These are phyloP conservation scores for Lates japonicus DNA, from an alignment of 2,797 vertebrate species.

Conservation along the genomic window DNA sequence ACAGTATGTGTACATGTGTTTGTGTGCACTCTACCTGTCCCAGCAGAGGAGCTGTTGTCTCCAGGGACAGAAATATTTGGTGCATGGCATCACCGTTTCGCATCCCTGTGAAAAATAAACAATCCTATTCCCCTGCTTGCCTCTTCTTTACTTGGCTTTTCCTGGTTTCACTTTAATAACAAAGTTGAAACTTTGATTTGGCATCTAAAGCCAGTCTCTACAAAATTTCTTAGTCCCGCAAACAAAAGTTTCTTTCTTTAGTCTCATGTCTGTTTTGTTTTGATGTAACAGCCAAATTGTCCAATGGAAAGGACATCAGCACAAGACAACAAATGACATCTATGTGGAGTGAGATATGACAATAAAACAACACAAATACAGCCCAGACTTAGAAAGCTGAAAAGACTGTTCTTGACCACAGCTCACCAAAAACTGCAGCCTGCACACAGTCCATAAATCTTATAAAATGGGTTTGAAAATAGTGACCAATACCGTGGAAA, in stretches of 20 bases:
- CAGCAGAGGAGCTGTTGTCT: slow-evolving; percentile 53
- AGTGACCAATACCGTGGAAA: too few relatives aligned
- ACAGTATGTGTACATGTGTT: not conserved
- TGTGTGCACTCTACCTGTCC: slow-evolving; percentile 54
- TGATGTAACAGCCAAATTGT: not conserved
- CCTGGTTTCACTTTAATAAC: not conserved
- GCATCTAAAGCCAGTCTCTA: not conserved
- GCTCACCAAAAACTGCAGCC: too few relatives aligned
- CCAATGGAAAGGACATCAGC: too few relatives aligned
- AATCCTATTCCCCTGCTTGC: not conserved
- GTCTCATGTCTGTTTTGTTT: not conserved
- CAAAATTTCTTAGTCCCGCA: too few relatives aligned
- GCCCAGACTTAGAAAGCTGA: too few relatives aligned
- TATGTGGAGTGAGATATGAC: too few relatives aligned
- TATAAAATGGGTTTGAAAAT: too few relatives aligned
- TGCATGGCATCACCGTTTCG: slow-evolving; percentile 39
- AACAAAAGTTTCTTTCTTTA: not conserved
- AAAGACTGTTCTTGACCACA: too few relatives aligned
- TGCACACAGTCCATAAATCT: too few relatives aligned
- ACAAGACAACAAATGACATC: too few relatives aligned
- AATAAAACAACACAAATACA: too few relatives aligned
- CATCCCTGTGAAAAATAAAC: not conserved
- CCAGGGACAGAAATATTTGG: slow-evolving; percentile 50
- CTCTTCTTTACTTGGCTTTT: slow-evolving; percentile 13
- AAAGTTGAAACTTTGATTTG: not conserved